Base-by-base conservation (phyloP, 2,888 invertebrate species). In the Candidula unifasciata region DNA sequence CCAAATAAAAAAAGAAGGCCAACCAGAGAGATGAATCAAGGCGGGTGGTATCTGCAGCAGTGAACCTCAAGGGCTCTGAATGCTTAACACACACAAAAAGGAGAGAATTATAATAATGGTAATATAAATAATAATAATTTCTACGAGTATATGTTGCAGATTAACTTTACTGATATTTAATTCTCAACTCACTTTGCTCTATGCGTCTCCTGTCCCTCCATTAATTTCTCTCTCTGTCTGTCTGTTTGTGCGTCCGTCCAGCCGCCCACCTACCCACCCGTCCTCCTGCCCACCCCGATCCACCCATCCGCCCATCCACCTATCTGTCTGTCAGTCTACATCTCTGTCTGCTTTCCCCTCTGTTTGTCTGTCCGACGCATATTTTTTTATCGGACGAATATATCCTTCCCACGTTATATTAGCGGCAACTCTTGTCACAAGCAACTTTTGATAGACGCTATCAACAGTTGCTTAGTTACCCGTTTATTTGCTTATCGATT, bases 291-390 rank as follows among this genome's bases (percentile, higher is more conserved):
- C 35, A 35, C 60, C 13, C 35, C 35, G 5, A 27, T 57, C 18
- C 60, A 27, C 60, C 21, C 60, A 60, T 60, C 57, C 18, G 18
- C 18, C 57, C 18, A 60, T 60, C 57, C 18, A 60, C 18, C 57
- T 60, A 60, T 60, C 57, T 60, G 18, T 60, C 57, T 60, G 13
- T 78, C 21, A 60, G 24, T 60, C 57, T 60, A 16, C 18, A 6
- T 60, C 3, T 60, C 57, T 60, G 24, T 60, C 57, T 60, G 24
- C 18, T 18, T 60, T 3, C 18, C 57, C 18, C 8, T 78, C 60
- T 79, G 66, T 79, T 33, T 79, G 66, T 78, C 60, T 79, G 66
- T 79, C 60, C 37, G 66, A 35, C 73, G 33, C 35, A 35, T 73
- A 35, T 73, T 8, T 73, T 6, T 60, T 18, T 60, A 18, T 60